Percentiles rank a stretch among this genome's conserved stretches.
These are phyloP conservation scores for Heterodera filipjevi DNA, from an alignment of 2,888 invertebrate species.

Conservation along the genomic window DNA sequence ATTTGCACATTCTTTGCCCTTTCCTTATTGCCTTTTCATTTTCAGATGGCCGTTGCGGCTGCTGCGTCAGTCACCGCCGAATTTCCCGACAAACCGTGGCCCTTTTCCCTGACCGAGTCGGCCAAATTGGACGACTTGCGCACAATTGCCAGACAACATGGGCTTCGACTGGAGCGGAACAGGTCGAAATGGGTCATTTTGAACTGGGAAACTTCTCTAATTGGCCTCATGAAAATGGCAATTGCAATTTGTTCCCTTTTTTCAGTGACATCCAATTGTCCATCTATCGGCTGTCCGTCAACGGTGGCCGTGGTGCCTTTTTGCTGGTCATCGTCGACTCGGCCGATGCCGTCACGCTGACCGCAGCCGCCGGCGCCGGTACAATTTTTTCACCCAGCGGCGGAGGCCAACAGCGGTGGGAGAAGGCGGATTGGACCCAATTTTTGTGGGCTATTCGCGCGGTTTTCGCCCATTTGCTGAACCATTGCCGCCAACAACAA, in stretches of 20 bases:
- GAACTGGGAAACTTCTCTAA: too few relatives aligned
- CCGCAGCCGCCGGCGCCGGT: neutral
- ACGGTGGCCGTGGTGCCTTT: neutral
- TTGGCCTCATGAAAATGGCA: too few relatives aligned
- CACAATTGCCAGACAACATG: neutral
- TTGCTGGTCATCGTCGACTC: constrained; percentile 13
- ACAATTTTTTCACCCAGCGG: neutral
- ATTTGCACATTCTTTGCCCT: too few relatives aligned
- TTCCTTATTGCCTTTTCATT: too few relatives aligned
- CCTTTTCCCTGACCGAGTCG: neutral
- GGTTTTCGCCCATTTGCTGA: constrained; percentile 12
- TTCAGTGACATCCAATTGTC: constrained; percentile 5
- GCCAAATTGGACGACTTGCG: constrained; percentile 1
- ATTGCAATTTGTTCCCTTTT: neutral
- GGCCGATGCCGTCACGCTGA: constrained; percentile 6
- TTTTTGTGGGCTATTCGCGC: constrained; percentile 10
- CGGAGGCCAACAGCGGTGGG: constrained; percentile 4
- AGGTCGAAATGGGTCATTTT: neutral
- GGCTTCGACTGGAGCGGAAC: neutral
- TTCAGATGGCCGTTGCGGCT: constrained; percentile 12
- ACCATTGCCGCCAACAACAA: neutral
- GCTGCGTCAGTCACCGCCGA: neutral
- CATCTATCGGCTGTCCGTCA: neutral
- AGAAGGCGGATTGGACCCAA: constrained; percentile 13
- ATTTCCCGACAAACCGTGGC: neutral